phyloP scores from a whole-genome alignment of 2,888 invertebrate genomes.

The Lepidochrysops patricia region DNA sequence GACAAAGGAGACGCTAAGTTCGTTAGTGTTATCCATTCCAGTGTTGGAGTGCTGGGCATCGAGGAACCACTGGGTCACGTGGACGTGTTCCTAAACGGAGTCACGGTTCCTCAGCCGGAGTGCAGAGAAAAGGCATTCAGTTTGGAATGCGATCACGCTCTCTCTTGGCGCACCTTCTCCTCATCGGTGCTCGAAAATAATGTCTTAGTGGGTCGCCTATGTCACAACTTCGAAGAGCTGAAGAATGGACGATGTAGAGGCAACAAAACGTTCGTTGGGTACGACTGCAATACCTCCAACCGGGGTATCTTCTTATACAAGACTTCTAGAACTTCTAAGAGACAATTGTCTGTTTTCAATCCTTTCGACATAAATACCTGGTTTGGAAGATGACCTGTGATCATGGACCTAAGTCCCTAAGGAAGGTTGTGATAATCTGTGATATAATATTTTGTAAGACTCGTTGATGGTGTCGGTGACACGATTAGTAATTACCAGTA shows the following conservation, averaged over 20 bases:
- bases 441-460: background rate
- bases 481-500: background rate
- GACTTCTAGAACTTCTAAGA: constrained; percentile 28
- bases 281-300: constrained; percentile 32
- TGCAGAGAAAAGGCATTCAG: constrained; percentile 42
- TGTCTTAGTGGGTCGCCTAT: constrained; percentile 37
- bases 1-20: constrained; percentile 45
- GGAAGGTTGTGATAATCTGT: background rate
- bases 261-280: constrained; percentile 38
- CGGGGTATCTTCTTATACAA: constrained; percentile 49
- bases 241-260: constrained; percentile 39
- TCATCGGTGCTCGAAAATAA: constrained; percentile 37
- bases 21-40: constrained; percentile 58
- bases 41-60: constrained; percentile 50
- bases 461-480: background rate
- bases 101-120: constrained; percentile 49
- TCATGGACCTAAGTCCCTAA: background rate
- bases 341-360: constrained; percentile 33
- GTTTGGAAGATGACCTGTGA: constrained; percentile 21
- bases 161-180: constrained; percentile 49
- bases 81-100: constrained; percentile 59
- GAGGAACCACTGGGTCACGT: constrained; percentile 49
- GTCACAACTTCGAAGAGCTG: constrained; percentile 43
- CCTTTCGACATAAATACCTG: constrained; percentile 35
- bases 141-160: constrained; percentile 55